Evolutionary conservation across 2,888 invertebrate genomes (phyloP).

Genomic region (Monoplex corrugatus): DNA sequence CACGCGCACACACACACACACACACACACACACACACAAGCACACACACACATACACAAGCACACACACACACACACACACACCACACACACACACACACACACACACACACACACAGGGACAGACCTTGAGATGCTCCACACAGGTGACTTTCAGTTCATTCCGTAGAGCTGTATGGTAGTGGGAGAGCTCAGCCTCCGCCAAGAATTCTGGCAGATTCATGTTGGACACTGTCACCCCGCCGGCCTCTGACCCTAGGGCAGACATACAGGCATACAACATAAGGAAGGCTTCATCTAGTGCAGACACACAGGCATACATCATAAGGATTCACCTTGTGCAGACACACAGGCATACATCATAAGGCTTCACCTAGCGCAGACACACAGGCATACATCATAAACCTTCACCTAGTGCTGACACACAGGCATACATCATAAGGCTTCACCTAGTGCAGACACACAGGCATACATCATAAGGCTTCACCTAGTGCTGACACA

Average conservation of each 20-base stretch:
- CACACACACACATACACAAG: background rate
- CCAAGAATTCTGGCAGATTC: conserved; percentile 89
- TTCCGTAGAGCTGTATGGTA: conserved; percentile 90
- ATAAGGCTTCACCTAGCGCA: too few species aligned
- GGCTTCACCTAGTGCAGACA: too few species aligned
- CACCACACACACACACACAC: background rate
- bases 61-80: background rate
- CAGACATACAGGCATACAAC: background rate
- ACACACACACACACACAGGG: background rate
- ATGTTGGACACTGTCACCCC: conserved; percentile 50
- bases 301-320: too few species aligned
- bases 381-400: too few species aligned
- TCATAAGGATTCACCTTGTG: too few species aligned
- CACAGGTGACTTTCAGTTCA: conserved; percentile 87
- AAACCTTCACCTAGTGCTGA: too few species aligned
- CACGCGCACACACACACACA: background rate
- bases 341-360: too few species aligned
- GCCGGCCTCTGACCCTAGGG: conserved; percentile 6
- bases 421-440: too few species aligned
- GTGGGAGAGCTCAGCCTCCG: conserved; percentile 96
- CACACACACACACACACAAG: background rate
- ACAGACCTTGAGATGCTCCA: conserved; percentile 85
- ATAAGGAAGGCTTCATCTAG: background rate
- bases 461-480: too few species aligned
- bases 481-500: too few species aligned